Evolutionary conservation across 37 sponge, comb jelly and placozoan species (phyloP), one percentile per base, ranked within the genome.

Genomic region (Halisarca cf. caerulea): DNA sequence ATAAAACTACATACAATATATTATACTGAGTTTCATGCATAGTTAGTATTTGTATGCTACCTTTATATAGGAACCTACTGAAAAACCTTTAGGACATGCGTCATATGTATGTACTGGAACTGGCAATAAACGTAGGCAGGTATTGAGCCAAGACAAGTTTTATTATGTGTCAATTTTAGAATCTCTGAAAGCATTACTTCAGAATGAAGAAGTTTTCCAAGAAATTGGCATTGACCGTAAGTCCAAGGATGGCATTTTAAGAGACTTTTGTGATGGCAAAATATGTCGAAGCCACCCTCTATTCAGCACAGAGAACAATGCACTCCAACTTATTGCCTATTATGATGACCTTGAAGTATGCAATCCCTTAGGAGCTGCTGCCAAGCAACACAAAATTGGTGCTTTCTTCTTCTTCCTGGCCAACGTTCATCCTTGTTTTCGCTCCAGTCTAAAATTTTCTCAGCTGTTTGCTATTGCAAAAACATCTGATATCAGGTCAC

Each of bases 291-390:
- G 15, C 6, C 64, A 62, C 30, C 64, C 64, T 15, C 64, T 62
- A 7, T 62, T 62, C 23, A 7, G 30, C 64, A 27, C 64, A 23
- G 30, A 62, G 6, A 47, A 6, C 30, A 27, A 27, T 7, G 64
- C 66, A 8, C 69, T 84, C 14, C 85, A 84, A 45, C 44, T 84
- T 47, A 32, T 83, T 34, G 41, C 73, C 21, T 84, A 84, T 44
- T 84, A 59, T 59, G 85, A 84, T 58, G 85, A 84, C 3, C 62
- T 84, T 54, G 85, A 89, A 41, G 0, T 89, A 4, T 54, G 66
- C 38, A 89, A 89, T 41, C 90, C 90, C 25, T 47, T 89, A 24
- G 86, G 90, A 28, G 21, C 90, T 33, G 51, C 85, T 45, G 58
- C 81, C n/a, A 79, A 71, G 36, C 79, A 62, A 30, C 85, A 89